Evolutionary conservation across 2,888 invertebrate species (phyloP), one percentile per base, ranked within the genome.

Genomic region (Clivina fossor): DNA sequence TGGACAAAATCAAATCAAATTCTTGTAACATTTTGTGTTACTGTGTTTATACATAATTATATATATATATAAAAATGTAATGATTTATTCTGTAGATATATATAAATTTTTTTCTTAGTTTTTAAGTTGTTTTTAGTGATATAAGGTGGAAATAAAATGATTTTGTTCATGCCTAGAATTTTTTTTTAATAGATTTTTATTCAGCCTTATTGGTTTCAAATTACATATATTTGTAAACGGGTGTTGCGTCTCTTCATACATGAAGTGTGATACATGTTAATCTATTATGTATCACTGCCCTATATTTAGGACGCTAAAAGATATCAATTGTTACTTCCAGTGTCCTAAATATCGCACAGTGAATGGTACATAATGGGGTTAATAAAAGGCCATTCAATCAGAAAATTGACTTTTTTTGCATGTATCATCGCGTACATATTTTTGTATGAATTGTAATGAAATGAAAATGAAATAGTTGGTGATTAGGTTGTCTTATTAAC

Each of bases 1-100:
- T 53, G 53, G 35, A 53, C 53, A 53, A 53, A 53, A 53, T 37
- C 53, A 16, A 40, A 33, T 53, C n/a, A 53, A 38, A 28, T 19
- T 44, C 28, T 43, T 13, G 9, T 7, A 9, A 38, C 4, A n/a
- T n/a, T 41, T 51, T 38, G 41, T 41, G 32, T 41, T 33, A 51
- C 51, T 43, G 32, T 37, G 22, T 51, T 50, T 51, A 51, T 51
- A 43, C 30, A 44, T 44, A 44, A n/a, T 30, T 44, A 30, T 47
- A 20, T 7, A 9, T 7, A 24, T 24, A 7, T 24, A 9, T 24
- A 24, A 9, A 24, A 7, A 24, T 4, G 26, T 24, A 7, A 7
- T 24, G 4, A 24, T 4, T 24, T 24, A 33, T 47, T 47, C 22
- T 47, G 33, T 47, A 47, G 32, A 47, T 50, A 40, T 32, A 7